phyloP scores from a whole-genome alignment of 35 echinoderm and acorn worm species.

The Apostichopus californicus region DNA sequence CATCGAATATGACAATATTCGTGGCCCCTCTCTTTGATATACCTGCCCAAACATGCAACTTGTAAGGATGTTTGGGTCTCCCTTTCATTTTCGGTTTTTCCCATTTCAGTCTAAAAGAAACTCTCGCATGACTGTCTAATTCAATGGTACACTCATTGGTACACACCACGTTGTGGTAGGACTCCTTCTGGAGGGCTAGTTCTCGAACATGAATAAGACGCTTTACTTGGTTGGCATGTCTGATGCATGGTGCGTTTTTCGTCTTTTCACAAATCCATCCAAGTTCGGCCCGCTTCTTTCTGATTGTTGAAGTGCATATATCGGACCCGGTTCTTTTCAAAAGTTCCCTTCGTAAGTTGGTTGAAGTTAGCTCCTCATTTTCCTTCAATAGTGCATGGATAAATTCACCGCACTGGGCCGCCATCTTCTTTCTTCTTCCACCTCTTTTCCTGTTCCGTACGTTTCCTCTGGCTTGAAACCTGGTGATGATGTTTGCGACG shows the following conservation, averaged over 20 bases:
- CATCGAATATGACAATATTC: constrained; percentile 34
- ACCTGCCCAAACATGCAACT: constrained; percentile 35
- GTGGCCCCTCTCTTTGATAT: constrained; percentile 31
- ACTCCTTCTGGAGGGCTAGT: background rate
- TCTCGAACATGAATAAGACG: background rate
- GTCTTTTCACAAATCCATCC: too few species aligned
- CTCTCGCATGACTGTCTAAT: constrained; percentile 12
- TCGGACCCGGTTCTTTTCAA: too few species aligned
- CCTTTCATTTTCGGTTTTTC: background rate
- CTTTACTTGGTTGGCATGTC: constrained; percentile 2
- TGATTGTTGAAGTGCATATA: too few species aligned
- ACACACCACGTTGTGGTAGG: constrained; percentile 35
- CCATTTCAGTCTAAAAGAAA: background rate
- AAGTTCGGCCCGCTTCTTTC: background rate
- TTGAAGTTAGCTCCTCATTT: too few species aligned
- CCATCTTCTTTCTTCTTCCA: too few species aligned
- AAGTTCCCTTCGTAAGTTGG: too few species aligned
- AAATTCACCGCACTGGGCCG: too few species aligned
- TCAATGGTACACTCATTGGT: constrained; percentile 45
- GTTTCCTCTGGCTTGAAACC: too few species aligned
- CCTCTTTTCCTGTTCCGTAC: too few species aligned
- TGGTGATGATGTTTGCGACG: too few species aligned
- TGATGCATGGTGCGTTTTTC: background rate
- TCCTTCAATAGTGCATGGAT: too few species aligned
- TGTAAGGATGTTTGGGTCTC: constrained; percentile 2